Base-by-base conservation (phyloP, 2,113 vertebrate genomes). In the Cyprinodon variegatus region DNA sequence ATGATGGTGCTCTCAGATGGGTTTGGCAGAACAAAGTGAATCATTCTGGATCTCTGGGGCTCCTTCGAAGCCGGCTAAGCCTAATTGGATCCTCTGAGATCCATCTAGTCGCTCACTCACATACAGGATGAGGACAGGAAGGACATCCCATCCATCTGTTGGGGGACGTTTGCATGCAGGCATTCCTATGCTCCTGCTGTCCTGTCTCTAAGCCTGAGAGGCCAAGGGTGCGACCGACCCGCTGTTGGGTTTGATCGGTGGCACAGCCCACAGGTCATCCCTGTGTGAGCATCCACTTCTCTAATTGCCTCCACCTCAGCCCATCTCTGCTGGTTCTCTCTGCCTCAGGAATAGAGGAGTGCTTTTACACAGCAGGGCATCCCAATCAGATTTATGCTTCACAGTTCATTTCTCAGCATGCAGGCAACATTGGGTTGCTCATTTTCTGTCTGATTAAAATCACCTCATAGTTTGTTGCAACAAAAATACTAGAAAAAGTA, bases 201-300 rank as follows among this genome's bases (percentile, higher is more conserved):
- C 83, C 85, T 38, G 60, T 50, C 77, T 96, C 87, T 94, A 93
- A 1, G 94, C 96, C 3, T 96, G 94, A 82, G 94, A 96, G 20
- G 4, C 66, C 11, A 53, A 36, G 77, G 66, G 64, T 60, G 63
- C 76, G 74, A 45, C 39, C 79, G 67, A 57, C 74, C 82, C 66
- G 85, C 68, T 85, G 76, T 37, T 40, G 61, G 68, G 78, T 86
- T 77, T 85, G 77, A 87, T 84, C 75, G 77, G 40, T 64, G 38
- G 82, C 62, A 38, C 38, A 75, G 75, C 60, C 76, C 57, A 62
- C 14, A 0, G 22, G 50, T 74, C 65, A 46, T 22, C 57, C 66
- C 4, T 3, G 3, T 65, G 36, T 50, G 73, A 64, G 63, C 61
- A 63, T 13, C 45, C 45, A 20, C 72, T n/a, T 36, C 20, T 67